Conservation (phyloP, 2,888 invertebrate genomes). For the Parapristionchus giblindavisi region DNA sequence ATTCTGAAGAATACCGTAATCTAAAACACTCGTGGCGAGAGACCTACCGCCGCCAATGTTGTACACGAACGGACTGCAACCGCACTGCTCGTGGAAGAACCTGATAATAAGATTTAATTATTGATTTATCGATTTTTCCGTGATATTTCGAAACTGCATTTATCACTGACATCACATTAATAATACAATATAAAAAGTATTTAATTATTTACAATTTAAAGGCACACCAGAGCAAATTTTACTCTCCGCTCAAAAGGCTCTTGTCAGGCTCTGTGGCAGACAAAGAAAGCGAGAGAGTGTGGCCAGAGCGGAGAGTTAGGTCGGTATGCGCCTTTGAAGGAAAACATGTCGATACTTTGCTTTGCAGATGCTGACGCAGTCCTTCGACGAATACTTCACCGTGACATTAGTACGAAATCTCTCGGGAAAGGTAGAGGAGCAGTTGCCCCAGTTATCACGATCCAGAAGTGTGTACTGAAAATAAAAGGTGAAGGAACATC, state of each 20-base stretch:
- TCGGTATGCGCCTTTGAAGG: no score
- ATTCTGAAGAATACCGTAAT: conserved; percentile 10
- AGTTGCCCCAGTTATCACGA: conserved; percentile 33
- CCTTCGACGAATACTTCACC: conserved; percentile 26
- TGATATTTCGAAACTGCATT: no score
- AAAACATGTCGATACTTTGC: conserved; percentile 13
- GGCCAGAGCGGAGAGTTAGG: neutral
- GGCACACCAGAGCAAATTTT: no score
- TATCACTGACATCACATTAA: no score
- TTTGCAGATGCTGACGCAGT: conserved; percentile 31
- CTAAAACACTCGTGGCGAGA: neutral
- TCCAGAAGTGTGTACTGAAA: conserved; percentile 35
- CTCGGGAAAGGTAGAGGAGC: conserved; percentile 5
- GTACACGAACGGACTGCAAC: conserved; percentile 57
- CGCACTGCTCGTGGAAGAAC: conserved; percentile 48
- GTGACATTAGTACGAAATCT: neutral
- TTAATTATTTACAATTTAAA: no score
- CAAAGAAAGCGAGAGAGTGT: neutral
- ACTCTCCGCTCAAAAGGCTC: no score
- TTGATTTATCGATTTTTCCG: no score
- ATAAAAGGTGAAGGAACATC: neutral
- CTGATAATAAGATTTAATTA: neutral
- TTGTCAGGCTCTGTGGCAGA: no score
- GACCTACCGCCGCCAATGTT: conserved; percentile 50
- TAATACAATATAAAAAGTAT: no score